Evolutionary conservation across 2,888 invertebrate genomes (phyloP).

Genomic region (Priocnemis perturbator): DNA sequence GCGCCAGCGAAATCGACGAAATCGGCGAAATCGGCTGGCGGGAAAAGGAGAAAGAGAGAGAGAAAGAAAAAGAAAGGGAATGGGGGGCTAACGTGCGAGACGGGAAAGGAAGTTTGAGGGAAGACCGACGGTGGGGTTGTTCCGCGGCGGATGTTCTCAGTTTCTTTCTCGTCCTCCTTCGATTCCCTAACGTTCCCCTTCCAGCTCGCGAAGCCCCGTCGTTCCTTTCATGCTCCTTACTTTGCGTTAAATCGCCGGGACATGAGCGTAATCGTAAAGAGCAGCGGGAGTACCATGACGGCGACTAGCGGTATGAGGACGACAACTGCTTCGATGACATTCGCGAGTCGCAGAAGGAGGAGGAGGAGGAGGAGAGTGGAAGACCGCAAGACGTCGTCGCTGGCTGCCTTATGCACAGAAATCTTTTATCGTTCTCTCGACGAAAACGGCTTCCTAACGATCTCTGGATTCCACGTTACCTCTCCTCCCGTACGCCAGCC

Average conservation of each 20-base stretch:
- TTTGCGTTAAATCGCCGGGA: slow-evolving; percentile 25
- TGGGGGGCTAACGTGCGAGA: background rate
- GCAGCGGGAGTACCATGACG: slow-evolving; percentile 3
- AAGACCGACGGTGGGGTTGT: no score
- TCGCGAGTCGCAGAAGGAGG: slow-evolving; percentile 6
- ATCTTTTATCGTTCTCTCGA: slow-evolving; percentile 24
- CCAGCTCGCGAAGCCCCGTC: no score
- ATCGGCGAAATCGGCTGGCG: background rate
- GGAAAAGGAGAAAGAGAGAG: background rate
- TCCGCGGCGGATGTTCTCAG: background rate
- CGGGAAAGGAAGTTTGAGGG: background rate
- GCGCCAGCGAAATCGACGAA: slow-evolving; percentile 25
- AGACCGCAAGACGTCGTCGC: background rate
- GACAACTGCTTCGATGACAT: slow-evolving; percentile 10
- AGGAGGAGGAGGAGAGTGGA: background rate
- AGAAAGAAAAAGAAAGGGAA: background rate
- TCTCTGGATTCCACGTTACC: slow-evolving; percentile 18
- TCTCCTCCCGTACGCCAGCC: background rate
- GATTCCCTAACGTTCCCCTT: background rate
- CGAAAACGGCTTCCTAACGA: slow-evolving; percentile 32
- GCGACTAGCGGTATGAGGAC: background rate
- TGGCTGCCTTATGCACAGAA: slow-evolving; percentile 6
- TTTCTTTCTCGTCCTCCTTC: background rate
- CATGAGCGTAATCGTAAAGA: slow-evolving; percentile 28
- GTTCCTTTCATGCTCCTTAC: slow-evolving; percentile 4